Evolutionary conservation across 2,797 vertebrate genomes (phyloP).

Genomic region (Schizopygopsis malacanthus): DNA sequence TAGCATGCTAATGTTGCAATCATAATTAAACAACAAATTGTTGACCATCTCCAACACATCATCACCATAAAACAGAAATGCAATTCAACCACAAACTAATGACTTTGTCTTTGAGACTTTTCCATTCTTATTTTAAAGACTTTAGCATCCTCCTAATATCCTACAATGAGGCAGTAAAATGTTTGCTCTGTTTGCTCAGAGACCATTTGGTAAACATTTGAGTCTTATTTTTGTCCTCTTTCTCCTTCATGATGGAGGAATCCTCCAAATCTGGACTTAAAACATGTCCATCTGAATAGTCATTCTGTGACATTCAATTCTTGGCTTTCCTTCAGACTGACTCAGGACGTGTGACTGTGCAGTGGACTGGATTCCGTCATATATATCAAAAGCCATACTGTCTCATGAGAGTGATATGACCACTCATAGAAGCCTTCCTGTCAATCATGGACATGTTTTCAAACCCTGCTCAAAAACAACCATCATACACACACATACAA

Average conservation of each 20-base stretch:
- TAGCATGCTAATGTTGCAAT: background rate
- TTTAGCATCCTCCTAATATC: background rate
- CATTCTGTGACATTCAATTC: conserved; percentile 36
- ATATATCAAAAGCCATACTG: background rate
- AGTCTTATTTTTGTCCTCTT: background rate
- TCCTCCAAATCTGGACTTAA: background rate
- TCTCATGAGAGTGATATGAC: background rate
- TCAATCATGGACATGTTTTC: background rate
- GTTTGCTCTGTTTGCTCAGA: background rate
- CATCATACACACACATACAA: background rate
- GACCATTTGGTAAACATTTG: background rate
- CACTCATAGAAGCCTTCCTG: background rate
- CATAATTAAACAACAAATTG: background rate
- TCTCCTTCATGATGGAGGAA: background rate
- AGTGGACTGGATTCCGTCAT: conserved; percentile 4
- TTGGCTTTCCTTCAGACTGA: conserved; percentile 25
- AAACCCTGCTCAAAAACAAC: background rate
- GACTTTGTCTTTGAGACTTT: background rate
- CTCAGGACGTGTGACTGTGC: conserved; percentile 24
- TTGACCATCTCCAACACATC: background rate
- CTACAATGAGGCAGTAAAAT: background rate
- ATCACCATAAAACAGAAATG: background rate
- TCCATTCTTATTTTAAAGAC: background rate
- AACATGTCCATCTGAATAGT: conserved; percentile 34
- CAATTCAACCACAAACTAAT: background rate